Base-by-base conservation (phyloP, 2,888 invertebrate species). In the Hypsopygia costalis region DNA sequence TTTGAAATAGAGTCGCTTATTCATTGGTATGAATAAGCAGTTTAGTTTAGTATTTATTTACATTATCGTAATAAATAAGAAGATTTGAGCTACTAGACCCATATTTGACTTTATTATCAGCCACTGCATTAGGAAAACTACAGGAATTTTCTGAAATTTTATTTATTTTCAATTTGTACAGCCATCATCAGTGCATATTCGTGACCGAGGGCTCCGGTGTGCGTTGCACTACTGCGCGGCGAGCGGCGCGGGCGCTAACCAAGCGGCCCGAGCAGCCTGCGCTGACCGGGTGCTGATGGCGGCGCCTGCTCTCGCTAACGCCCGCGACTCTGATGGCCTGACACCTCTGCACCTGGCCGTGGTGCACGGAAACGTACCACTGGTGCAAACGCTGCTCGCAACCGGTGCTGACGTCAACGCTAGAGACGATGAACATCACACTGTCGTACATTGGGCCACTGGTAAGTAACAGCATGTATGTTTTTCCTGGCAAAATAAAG, bases 401-500 rank as follows among this genome's bases (percentile, higher is more conserved):
- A 94, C 95, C 56, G 95, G 96, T 29, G 98, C 98, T 6, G 95
- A 98, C 68, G 93, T 98, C 51, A 94, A 95, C 76, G 94, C 96
- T 33, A 91, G 95, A 52, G 99, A 99, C 79, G 93, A 95, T 62
- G 98, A 99, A 73, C 94, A 95, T 45, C 99, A 99, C 76, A 97
- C 98, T 1, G 95, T 97, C 33, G 94, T 98, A 6, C 99, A 99
- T 78, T 99, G 99, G 99, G 98, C 99, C 10, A 97, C 98, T 52
- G 98, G 98, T 98, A 75, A 85, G 85, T 62, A 40, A 49, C 46
- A 27, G 7, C 4, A n/a, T 11, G 27, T 33, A 5, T 21, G 21
- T 21, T 21, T 21, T 21, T 21, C n/a, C 3, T 21, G 21, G 21
- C 21, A n/a, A n/a, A n/a, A n/a, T n/a, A n/a, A n/a, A n/a, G n/a